Evolutionary conservation across 2,113 vertebrate species (phyloP).

Genomic region (Dendropsophus ebraccatus): DNA sequence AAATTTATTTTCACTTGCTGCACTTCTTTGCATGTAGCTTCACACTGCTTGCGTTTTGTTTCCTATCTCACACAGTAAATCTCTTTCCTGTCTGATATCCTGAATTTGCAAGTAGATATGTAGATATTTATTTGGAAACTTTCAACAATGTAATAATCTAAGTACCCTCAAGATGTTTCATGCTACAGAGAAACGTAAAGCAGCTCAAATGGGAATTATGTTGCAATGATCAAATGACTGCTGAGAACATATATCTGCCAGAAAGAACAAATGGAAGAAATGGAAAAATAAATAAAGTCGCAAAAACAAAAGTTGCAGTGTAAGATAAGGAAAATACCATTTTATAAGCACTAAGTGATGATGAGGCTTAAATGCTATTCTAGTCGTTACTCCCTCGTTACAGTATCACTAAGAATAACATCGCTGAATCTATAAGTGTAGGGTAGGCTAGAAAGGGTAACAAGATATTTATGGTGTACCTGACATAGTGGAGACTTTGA

Average conservation of each 20-base stretch:
- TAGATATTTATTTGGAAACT: background rate
- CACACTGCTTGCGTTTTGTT: background rate
- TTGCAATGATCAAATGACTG: background rate
- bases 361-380: background rate
- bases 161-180: background rate
- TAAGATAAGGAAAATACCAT: background rate
- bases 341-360: background rate
- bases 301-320: background rate
- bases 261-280: background rate
- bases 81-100: background rate
- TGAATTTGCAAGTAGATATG: background rate
- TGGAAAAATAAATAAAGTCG: background rate
- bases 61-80: background rate
- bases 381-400: too few species aligned
- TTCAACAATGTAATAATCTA: constrained; percentile 16
- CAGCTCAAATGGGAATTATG: background rate
- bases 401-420: too few species aligned
- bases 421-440: too few species aligned
- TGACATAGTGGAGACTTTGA: too few species aligned
- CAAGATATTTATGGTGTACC: too few species aligned
- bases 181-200: background rate
- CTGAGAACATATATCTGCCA: background rate
- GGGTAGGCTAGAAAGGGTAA: too few species aligned
- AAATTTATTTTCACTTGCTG: background rate
- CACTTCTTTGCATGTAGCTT: constrained; percentile 20